Conservation (phyloP, 2,888 invertebrate genomes). For the Xylocampa areola region DNA sequence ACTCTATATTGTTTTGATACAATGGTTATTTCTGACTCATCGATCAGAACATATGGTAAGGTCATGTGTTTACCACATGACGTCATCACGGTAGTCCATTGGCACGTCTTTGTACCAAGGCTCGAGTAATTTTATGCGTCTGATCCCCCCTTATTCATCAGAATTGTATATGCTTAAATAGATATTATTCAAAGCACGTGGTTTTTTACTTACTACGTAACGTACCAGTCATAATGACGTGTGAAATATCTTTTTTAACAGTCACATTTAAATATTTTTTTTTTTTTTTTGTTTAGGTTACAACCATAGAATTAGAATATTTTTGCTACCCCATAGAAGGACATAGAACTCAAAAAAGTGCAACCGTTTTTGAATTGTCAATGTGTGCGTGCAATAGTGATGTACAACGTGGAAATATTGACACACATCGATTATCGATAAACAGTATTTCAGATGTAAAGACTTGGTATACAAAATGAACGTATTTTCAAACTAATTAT, state of each 20-base stretch:
- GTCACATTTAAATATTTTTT: slow-evolving; percentile 13
- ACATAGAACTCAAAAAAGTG: too few species aligned
- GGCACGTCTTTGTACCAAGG: slow-evolving; percentile 48
- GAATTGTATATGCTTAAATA: slow-evolving; percentile 21
- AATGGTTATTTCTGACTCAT: slow-evolving; percentile 29
- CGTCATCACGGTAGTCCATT: slow-evolving; percentile 36
- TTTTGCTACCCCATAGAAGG: too few species aligned
- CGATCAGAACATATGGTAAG: slow-evolving; percentile 19
- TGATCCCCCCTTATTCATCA: slow-evolving; percentile 25
- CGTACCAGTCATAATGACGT: slow-evolving; percentile 5
- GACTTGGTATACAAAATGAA: too few species aligned
- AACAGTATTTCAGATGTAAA: too few species aligned
- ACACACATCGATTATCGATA: too few species aligned
- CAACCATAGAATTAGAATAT: too few species aligned
- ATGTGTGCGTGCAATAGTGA: too few species aligned
- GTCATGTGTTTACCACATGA: slow-evolving; percentile 28
- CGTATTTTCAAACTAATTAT: too few species aligned
- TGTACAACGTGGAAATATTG: too few species aligned
- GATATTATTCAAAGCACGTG: slow-evolving; percentile 28
- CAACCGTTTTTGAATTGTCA: too few species aligned
- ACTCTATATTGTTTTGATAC: slow-evolving; percentile 4
- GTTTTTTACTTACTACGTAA: background rate
- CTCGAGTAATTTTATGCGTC: slow-evolving; percentile 18
- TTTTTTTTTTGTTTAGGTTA: too few species aligned
- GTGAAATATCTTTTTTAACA: slow-evolving; percentile 9